Conservation (phyloP, 2,888 invertebrate genomes). For the Conomelus anceps region DNA sequence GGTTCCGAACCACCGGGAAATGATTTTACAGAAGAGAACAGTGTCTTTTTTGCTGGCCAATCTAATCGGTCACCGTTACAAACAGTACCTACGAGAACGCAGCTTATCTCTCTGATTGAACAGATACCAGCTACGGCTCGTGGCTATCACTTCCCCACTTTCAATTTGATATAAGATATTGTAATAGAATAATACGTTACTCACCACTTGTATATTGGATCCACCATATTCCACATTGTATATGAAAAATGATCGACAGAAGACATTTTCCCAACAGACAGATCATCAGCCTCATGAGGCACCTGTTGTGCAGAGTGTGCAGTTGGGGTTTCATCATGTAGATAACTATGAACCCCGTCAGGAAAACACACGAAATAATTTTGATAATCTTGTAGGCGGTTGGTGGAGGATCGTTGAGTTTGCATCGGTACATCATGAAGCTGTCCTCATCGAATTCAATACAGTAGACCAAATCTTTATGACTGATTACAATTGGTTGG, state of each 20-base stretch:
- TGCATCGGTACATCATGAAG: not conserved
- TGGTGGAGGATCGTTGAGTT: not conserved
- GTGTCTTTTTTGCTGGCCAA: too few species aligned
- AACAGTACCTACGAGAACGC: too few species aligned
- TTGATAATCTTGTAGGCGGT: not conserved
- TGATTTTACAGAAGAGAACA: too few species aligned
- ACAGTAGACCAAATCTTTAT: not conserved
- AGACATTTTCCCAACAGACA: not conserved
- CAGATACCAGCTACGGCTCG: too few species aligned
- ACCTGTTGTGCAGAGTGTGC: not conserved
- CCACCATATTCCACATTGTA: not conserved
- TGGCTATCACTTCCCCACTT: too few species aligned
- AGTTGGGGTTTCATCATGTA: not conserved
- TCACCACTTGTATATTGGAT: not conserved
- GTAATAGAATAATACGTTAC: not conserved
- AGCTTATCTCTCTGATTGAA: too few species aligned
- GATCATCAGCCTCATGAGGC: not conserved
- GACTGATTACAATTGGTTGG: not conserved
- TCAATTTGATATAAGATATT: too few species aligned
- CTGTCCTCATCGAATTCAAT: not conserved
- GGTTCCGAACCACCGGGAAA: too few species aligned
- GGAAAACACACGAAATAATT: not conserved
- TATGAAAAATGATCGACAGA: not conserved
- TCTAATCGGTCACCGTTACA: too few species aligned
- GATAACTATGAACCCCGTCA: not conserved